These are phyloP conservation scores for Platyura marginata DNA, from an alignment of 1,140 invertebrate genomes.

Conservation along the genomic window DNA sequence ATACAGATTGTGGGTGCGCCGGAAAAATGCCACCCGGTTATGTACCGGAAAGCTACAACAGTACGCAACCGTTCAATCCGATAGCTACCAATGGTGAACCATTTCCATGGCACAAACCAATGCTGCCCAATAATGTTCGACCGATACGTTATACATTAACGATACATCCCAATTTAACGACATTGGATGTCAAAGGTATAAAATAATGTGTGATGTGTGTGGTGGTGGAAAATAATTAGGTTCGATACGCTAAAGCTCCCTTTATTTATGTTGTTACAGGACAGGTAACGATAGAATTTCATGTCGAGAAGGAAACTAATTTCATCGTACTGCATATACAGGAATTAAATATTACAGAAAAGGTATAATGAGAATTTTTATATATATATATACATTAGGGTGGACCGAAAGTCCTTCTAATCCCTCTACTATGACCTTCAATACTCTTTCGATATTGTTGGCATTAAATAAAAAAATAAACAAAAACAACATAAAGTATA, in stretches of 20 bases:
- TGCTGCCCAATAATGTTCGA: constrained; percentile 60
- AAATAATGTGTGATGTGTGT: too few species aligned
- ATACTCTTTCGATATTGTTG: too few species aligned
- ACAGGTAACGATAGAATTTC: constrained; percentile 68
- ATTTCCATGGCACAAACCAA: constrained; percentile 78
- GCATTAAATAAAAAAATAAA: too few species aligned
- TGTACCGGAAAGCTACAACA: constrained; percentile 38
- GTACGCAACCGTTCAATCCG: constrained; percentile 35
- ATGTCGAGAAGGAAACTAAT: constrained; percentile 63
- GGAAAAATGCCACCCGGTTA: constrained; percentile 42
- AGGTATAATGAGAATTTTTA: too few species aligned
- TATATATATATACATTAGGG: too few species aligned
- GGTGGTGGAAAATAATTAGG: not conserved
- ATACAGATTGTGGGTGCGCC: constrained; percentile 48
- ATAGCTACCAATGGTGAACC: constrained; percentile 57
- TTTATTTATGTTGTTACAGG: too few species aligned
- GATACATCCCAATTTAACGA: constrained; percentile 86
- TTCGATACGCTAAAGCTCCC: not conserved
- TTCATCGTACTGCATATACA: constrained; percentile 83
- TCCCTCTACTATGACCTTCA: too few species aligned
- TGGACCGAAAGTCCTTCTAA: too few species aligned
- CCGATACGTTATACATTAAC: constrained; percentile 76
- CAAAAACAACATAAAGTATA: too few species aligned
- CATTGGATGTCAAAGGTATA: constrained; percentile 71
- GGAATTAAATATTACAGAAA: constrained; percentile 72